Base-by-base conservation (phyloP, 53 echinoderm and acorn worm species). In the Hippasteria phrygiana region DNA sequence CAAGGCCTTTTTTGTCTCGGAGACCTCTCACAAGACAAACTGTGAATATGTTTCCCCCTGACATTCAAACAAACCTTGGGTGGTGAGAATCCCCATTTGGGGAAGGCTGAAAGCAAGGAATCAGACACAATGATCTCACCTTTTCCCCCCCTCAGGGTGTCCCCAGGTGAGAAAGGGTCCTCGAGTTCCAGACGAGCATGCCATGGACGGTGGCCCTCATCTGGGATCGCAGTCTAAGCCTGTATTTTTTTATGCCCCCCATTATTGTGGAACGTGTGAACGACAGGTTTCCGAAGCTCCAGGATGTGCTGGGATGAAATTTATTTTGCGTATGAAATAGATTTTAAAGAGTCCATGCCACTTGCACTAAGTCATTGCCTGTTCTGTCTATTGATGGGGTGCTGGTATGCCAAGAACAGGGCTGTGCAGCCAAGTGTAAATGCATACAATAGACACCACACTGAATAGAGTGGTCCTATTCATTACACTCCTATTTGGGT, bases 201-300 rank as follows among this genome's bases (percentile, higher is more conserved):
- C 45, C 22, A 40, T 11, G 11, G 6, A 45, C 46, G 11, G 6
- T 7, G 6, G 11, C 46, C 46, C 5, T 45, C 59, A 59, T 14
- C 59, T 59, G 59, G 59, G 59, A 51, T 51, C 51, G 20, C 51
- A 51, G 24, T 7, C 17, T 54, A 3, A 18, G 18, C 12, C 13
- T 54, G 59, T 24, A 26, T 5, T 1, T 26, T 7, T 26, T 51
- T 24, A 59, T 22, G n/a, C 26, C 59, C 7, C 59, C 7, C 20
- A 24, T 2, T 59, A 17, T 5, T 26, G 22, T 59, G 12, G 55
- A 8, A 39, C 55, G 55, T 77, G 55, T 36, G 50, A 29, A 42
- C 14, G 79, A 79, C 79, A 79, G 62, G 79, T 62, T 79, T 55
- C 36, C 62, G 59, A 59, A 59, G 22, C 79, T 13, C 35, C 33